A percentile compares a stretch with the other conserved stretches of the same genome.
Conservation (phyloP, 2,888 invertebrate species). For the Capitulum mitella region DNA sequence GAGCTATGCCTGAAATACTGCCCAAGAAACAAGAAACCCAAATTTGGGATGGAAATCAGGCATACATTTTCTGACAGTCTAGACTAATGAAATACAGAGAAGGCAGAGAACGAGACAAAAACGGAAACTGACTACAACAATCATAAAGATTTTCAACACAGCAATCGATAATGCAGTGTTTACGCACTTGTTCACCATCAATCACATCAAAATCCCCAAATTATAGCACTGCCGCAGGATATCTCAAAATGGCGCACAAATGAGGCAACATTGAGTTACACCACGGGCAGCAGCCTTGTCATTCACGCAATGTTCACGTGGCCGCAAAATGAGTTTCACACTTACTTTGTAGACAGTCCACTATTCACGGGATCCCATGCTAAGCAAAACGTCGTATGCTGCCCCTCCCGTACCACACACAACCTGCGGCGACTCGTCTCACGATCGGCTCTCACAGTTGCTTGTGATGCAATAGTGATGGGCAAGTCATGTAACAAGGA, state of each 20-base stretch:
- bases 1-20: not conserved
- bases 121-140: not conserved
- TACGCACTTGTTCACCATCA: no score
- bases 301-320: no score
- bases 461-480: no score
- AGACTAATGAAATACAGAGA: not conserved
- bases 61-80: not conserved
- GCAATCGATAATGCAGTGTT: no score
- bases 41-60: not conserved
- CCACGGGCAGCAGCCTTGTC: no score
- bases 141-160: not conserved
- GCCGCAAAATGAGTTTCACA: not conserved
- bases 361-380: conserved; percentile 11
- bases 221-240: not conserved
- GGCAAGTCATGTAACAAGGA: no score
- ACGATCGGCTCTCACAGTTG: no score
- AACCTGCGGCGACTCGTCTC: no score
- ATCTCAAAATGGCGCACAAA: conserved; percentile 9
- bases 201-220: not conserved
- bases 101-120: no score
- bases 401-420: no score
- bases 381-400: not conserved
- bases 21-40: not conserved
- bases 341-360: conserved; percentile 3
- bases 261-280: no score